Evolutionary conservation across 2,113 vertebrate species (phyloP).

Genomic region (Dermatemys mawii): DNA sequence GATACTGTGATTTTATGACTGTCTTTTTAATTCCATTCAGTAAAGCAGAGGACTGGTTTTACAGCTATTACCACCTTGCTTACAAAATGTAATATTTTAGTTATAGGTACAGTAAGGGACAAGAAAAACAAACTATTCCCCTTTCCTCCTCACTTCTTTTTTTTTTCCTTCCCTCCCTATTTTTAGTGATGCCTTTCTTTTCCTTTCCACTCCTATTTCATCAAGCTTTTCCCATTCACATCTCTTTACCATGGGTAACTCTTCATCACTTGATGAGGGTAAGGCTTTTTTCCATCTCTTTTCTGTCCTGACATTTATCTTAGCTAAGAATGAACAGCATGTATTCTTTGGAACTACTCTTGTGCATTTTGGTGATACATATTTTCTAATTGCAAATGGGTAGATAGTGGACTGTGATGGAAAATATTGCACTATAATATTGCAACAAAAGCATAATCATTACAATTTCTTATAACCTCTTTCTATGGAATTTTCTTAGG

Average conservation of each 20-base stretch:
- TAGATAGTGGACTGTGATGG: not conserved
- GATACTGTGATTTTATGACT: not conserved
- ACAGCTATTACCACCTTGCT: constrained; percentile 5
- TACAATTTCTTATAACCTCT: not conserved
- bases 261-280: constrained; percentile 78
- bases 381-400: not conserved
- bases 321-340: constrained; percentile 11
- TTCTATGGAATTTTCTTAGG: not conserved
- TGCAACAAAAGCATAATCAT: not conserved
- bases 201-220: constrained; percentile 74
- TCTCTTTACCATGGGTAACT: constrained; percentile 75
- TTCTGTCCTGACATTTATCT: constrained; percentile 45
- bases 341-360: not conserved
- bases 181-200: constrained; percentile 75
- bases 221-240: constrained; percentile 73
- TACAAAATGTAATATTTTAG: constrained; percentile 13
- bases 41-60: not conserved
- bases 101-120: constrained; percentile 24
- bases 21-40: not conserved
- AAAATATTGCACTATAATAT: not conserved
- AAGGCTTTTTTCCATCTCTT: constrained; percentile 57
- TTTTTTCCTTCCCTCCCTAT: constrained; percentile 68
- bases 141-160: constrained; percentile 64
- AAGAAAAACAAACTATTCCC: constrained; percentile 31
- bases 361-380: not conserved